Conservation (phyloP, 1,140 invertebrate genomes). For the Leptoteleia sp. region DNA sequence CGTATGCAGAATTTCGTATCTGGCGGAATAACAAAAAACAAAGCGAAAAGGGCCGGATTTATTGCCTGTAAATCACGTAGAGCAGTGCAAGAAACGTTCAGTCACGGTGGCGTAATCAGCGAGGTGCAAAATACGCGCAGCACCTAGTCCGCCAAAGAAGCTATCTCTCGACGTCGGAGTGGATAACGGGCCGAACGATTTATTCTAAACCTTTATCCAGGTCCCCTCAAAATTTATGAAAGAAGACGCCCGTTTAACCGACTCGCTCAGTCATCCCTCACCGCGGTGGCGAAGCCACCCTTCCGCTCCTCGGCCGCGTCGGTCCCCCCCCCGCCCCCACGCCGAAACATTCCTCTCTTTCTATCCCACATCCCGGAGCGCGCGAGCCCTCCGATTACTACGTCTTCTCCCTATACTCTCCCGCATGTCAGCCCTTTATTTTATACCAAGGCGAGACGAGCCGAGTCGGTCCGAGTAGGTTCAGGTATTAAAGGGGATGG, state of each 20-base stretch:
- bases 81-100: conserved; percentile 27
- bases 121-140: conserved; percentile 51
- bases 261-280: conserved; percentile 81
- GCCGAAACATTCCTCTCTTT: conserved; percentile 46
- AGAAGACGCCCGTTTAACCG: conserved; percentile 80
- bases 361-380: conserved; percentile 52
- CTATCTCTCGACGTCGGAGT: conserved; percentile 76
- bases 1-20: background rate
- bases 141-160: conserved; percentile 53
- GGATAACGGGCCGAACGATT: conserved; percentile 80
- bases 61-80: conserved; percentile 16
- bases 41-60: conserved; percentile 13
- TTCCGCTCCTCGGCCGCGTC: conserved; percentile 56
- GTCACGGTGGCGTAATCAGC: conserved; percentile 43
- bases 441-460: conserved; percentile 74
- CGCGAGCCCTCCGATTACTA: conserved; percentile 60
- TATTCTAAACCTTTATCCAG: conserved; percentile 80
- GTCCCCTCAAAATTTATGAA: conserved; percentile 81
- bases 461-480: conserved; percentile 72
- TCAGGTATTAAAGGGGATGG: conserved; percentile 80
- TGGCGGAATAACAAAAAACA: background rate
- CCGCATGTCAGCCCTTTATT: conserved; percentile 81
- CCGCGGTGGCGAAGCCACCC: conserved; percentile 74
- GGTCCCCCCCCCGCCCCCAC: too few species aligned
- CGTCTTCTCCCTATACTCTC: conserved; percentile 68